A percentile compares a stretch with the other conserved stretches of the same genome.
phyloP scores from a whole-genome alignment of 2,888 invertebrate species.

The Allygus modestus region DNA sequence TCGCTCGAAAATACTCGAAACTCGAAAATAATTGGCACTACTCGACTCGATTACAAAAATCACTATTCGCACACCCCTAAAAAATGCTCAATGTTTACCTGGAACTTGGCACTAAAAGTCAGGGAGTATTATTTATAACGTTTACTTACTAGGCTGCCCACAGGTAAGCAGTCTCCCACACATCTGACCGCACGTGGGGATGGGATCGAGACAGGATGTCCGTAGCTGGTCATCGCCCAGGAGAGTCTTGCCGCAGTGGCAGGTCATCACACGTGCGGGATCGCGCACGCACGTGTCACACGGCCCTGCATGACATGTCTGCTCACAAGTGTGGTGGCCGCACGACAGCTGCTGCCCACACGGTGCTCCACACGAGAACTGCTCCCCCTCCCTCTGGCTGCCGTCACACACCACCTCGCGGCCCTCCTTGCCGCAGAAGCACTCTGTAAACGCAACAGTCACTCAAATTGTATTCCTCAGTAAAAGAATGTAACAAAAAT shows the following conservation, averaged over 20 bases:
- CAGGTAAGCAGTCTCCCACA: conserved; percentile 75
- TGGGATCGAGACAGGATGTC: conserved; percentile 86
- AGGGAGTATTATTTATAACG: too few species aligned
- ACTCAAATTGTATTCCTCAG: too few species aligned
- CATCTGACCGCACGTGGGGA: conserved; percentile 87
- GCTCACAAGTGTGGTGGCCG: conserved; percentile 84
- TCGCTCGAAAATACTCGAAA: too few species aligned
- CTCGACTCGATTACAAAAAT: too few species aligned
- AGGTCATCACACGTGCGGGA: conserved; percentile 81
- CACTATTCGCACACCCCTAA: too few species aligned
- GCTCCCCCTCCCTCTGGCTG: conserved; percentile 74
- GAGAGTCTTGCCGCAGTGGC: conserved; percentile 86
- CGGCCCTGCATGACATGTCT: conserved; percentile 81
- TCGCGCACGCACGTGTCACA: conserved; percentile 80
- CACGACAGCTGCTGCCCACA: conserved; percentile 82
- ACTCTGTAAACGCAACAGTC: conserved; percentile 78
- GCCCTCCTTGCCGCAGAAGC: conserved; percentile 83
- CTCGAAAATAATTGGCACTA: too few species aligned
- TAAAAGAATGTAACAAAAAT: too few species aligned
- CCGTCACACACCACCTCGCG: conserved; percentile 81
- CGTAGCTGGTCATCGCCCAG: conserved; percentile 77
- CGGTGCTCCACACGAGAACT: conserved; percentile 80
- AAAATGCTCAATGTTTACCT: too few species aligned
- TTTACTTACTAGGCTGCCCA: conserved; percentile 75
- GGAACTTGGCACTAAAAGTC: too few species aligned